phyloP scores from a whole-genome alignment of 1,140 invertebrate genomes.

The Orius insidiosus region DNA sequence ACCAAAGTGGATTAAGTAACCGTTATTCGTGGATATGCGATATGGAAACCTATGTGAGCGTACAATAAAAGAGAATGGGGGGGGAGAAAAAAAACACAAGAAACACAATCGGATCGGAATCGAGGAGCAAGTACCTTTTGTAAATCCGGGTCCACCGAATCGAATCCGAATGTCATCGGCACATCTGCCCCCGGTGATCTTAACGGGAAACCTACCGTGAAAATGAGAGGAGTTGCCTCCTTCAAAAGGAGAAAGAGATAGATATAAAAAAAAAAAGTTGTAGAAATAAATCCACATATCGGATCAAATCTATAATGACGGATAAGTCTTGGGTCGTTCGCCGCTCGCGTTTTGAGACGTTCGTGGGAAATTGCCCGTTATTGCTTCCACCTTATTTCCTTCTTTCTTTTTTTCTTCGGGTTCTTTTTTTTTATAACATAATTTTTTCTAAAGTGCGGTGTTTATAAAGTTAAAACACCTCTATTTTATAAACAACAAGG shows the following conservation, averaged over 20 bases:
- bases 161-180: not conserved
- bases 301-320: constrained; percentile 8
- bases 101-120: no score
- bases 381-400: not conserved
- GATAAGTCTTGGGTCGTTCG: not conserved
- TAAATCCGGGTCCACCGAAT: constrained; percentile 1
- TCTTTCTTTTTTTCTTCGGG: not conserved
- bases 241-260: not conserved
- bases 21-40: no score
- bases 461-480: no score
- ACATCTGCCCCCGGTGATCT: constrained; percentile 1
- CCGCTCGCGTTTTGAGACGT: not conserved
- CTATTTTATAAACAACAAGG: no score
- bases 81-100: no score
- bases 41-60: no score
- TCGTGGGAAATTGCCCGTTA: constrained; percentile 8
- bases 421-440: not conserved
- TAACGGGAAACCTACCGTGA: constrained; percentile 7
- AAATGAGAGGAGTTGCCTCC: not conserved
- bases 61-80: no score
- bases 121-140: no score
- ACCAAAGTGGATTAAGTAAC: no score
- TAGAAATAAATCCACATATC: constrained; percentile 8
- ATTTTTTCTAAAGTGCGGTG: no score
- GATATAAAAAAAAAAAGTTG: not conserved